These are phyloP conservation scores for Paraescarpia echinospica DNA, from an alignment of 1,140 invertebrate genomes.

Conservation along the genomic window DNA sequence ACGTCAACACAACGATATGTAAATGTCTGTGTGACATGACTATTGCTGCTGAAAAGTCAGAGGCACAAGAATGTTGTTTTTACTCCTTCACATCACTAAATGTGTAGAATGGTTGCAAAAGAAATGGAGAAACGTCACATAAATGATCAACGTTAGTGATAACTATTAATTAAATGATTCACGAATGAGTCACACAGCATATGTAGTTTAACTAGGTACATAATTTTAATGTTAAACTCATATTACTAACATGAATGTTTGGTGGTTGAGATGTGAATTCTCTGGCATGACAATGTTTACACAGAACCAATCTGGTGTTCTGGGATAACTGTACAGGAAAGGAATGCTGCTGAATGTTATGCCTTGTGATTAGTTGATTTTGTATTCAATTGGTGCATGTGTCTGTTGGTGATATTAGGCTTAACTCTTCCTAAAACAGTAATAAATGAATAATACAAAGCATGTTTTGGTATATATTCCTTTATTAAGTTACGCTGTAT, in stretches of 20 bases:
- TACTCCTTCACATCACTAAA: background rate
- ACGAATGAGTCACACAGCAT: background rate
- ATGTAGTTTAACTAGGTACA: background rate
- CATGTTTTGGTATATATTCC: conserved; percentile 9
- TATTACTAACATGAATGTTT: background rate
- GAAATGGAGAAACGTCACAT: background rate
- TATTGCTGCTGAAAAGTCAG: background rate
- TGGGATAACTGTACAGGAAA: background rate
- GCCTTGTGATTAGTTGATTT: conserved; percentile 11
- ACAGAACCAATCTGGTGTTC: background rate
- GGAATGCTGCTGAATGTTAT: conserved; percentile 8
- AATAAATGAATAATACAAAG: conserved; percentile 1
- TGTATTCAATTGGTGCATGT: conserved; percentile 8
- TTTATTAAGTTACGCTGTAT: background rate
- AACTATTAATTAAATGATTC: background rate
- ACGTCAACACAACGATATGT: no score
- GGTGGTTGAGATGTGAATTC: background rate
- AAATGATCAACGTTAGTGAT: background rate
- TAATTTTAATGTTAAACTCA: background rate
- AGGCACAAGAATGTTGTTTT: background rate
- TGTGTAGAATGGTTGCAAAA: background rate
- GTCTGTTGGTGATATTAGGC: background rate
- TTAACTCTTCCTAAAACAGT: background rate
- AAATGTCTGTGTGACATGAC: background rate
- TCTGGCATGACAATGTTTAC: background rate